These are phyloP conservation scores for Prosapia bicincta DNA, from an alignment of 2,888 invertebrate species.

Conservation along the genomic window DNA sequence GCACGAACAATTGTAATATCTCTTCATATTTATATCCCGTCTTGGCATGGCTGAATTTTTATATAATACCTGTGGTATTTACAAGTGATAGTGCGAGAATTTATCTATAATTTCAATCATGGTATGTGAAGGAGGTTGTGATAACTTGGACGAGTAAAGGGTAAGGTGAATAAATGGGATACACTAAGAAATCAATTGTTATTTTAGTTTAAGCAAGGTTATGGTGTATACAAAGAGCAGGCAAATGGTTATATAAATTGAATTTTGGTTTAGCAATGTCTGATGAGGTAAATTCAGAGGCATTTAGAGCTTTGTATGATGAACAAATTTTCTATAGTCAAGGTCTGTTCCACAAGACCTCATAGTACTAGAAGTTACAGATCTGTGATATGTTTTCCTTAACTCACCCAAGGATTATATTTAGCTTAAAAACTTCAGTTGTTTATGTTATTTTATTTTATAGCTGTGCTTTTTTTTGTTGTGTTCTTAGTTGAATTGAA, in stretches of 20 bases:
- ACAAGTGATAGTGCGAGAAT: not conserved
- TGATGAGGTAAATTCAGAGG: not conserved
- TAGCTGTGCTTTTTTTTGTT: not conserved
- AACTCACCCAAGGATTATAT: not conserved
- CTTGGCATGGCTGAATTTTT: not conserved
- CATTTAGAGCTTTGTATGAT: not conserved
- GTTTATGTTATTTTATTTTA: not conserved
- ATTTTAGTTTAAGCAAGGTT: not conserved
- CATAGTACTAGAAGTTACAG: not conserved
- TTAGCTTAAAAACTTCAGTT: not conserved
- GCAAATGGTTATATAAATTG: not conserved
- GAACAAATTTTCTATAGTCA: not conserved
- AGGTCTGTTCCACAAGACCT: not conserved
- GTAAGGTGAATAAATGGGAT: not conserved
- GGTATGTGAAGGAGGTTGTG: not conserved
- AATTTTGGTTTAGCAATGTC: not conserved
- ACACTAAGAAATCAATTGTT: not conserved
- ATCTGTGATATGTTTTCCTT: not conserved
- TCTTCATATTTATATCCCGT: not conserved
- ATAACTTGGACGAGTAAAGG: not conserved
- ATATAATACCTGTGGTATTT: not conserved
- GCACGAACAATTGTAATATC: not conserved
- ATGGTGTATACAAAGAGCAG: not conserved
- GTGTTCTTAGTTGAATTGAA: not conserved
- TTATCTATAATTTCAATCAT: not conserved